Evolutionary conservation across 64 coral and sea anemone species (phyloP).

Genomic region (Pocillopora verrucosa): DNA sequence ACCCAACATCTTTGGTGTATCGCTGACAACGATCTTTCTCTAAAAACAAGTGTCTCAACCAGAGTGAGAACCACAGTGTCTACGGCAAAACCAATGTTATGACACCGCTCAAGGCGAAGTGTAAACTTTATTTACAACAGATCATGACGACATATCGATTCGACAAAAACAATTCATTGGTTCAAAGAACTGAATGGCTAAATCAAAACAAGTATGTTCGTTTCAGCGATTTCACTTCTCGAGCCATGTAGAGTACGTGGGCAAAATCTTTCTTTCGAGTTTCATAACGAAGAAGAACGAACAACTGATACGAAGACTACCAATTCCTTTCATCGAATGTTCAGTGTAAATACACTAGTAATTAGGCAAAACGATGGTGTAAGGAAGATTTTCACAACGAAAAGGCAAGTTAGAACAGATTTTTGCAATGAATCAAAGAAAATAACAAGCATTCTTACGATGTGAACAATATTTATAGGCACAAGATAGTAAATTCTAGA

Average conservation of each 20-base stretch:
- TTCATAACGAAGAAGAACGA: neutral
- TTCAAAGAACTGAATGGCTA: neutral
- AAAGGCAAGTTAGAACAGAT: neutral
- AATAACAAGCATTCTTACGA: neutral
- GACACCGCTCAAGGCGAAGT: neutral
- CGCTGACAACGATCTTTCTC: neutral
- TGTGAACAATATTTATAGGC: neutral
- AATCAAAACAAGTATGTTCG: neutral
- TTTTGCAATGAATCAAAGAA: neutral
- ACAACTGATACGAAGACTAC: constrained; percentile 2
- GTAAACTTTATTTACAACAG: neutral
- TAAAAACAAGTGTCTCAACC: neutral
- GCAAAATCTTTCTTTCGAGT: no score
- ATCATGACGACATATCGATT: neutral
- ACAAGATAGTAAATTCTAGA: neutral
- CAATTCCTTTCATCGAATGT: neutral
- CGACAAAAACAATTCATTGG: neutral
- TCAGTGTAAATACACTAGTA: constrained; percentile 13
- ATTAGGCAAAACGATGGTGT: neutral
- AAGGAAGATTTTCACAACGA: neutral
- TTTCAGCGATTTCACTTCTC: neutral
- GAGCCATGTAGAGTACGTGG: neutral
- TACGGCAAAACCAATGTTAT: neutral
- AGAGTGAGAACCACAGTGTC: neutral
- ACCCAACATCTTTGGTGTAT: neutral